Percentiles rank a stretch among this genome's conserved stretches.
Evolutionary conservation across 2,888 invertebrate species (phyloP).

Genomic region (Xestoiulus laeticollis): DNA sequence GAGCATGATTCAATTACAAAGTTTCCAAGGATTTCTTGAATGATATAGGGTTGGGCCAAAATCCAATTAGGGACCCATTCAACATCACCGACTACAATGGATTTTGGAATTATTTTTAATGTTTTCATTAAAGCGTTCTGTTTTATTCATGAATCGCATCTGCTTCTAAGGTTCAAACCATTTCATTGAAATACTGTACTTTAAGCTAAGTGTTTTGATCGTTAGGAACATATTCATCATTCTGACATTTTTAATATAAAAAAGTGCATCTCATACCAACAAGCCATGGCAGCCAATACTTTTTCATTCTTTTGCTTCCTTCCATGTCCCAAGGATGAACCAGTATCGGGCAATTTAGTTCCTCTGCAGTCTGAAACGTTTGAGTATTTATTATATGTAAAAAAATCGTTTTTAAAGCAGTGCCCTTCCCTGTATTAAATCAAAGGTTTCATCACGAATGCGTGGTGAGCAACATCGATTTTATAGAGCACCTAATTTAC

Average conservation of each 20-base stretch:
- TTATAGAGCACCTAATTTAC: not conserved
- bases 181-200: not conserved
- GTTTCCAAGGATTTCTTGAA: too few relatives aligned
- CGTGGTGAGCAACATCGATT: not conserved
- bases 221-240: conserved; percentile 6
- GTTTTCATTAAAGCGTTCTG: too few relatives aligned
- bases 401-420: not conserved
- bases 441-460: not conserved
- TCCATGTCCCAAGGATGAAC: conserved; percentile 72
- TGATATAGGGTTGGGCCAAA: too few relatives aligned
- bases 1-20: too few relatives aligned
- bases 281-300: conserved; percentile 70
- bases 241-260: not conserved
- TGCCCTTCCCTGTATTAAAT: not conserved
- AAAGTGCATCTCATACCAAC: conserved; percentile 63
- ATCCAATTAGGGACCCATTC: too few relatives aligned
- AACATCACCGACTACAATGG: too few relatives aligned
- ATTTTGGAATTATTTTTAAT: too few relatives aligned
- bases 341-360: conserved; percentile 67
- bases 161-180: too few relatives aligned
- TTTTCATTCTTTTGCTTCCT: conserved; percentile 65
- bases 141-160: too few relatives aligned
- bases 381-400: not conserved
- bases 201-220: not conserved
- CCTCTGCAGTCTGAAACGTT: conserved; percentile 66